phyloP scores from a whole-genome alignment of 2,797 vertebrate species.

The Ctenochaetus hawaiiensis region DNA sequence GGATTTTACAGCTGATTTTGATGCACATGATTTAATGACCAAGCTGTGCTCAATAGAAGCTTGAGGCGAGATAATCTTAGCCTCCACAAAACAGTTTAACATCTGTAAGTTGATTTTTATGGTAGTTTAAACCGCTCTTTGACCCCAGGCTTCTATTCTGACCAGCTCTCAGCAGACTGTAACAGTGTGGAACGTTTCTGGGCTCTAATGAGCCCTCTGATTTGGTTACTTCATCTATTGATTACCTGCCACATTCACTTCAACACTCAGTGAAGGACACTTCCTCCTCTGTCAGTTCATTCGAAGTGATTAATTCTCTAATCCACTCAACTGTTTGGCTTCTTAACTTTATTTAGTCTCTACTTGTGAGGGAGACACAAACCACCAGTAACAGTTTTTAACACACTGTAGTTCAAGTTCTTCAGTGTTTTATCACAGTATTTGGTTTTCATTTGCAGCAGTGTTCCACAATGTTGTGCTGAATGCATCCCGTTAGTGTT shows the following conservation, averaged over 20 bases:
- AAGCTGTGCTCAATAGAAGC: conserved; percentile 39
- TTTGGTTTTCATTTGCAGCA: background rate
- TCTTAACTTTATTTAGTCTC: background rate
- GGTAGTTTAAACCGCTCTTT: background rate
- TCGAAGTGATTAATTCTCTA: background rate
- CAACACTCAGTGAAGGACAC: background rate
- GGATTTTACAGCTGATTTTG: conserved; percentile 77
- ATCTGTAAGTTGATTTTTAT: background rate
- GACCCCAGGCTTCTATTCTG: conserved; percentile 28
- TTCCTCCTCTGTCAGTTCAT: background rate
- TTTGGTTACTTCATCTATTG: conserved; percentile 14
- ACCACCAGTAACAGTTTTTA: background rate
- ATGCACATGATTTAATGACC: conserved; percentile 23
- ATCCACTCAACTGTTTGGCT: background rate
- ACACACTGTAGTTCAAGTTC: background rate
- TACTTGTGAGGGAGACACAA: background rate
- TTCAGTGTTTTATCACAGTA: background rate
- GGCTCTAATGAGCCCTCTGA: background rate
- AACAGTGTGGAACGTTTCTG: conserved; percentile 54
- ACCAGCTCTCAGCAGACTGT: conserved; percentile 39
- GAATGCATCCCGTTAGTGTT: conserved; percentile 15
- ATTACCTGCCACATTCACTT: conserved; percentile 27
- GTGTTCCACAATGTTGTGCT: conserved; percentile 57
- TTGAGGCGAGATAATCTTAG: background rate
- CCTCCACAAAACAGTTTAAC: background rate